Evolutionary conservation across 1,140 invertebrate species (phyloP), one percentile per base, ranked within the genome.

Genomic region (Drosophila yakuba): DNA sequence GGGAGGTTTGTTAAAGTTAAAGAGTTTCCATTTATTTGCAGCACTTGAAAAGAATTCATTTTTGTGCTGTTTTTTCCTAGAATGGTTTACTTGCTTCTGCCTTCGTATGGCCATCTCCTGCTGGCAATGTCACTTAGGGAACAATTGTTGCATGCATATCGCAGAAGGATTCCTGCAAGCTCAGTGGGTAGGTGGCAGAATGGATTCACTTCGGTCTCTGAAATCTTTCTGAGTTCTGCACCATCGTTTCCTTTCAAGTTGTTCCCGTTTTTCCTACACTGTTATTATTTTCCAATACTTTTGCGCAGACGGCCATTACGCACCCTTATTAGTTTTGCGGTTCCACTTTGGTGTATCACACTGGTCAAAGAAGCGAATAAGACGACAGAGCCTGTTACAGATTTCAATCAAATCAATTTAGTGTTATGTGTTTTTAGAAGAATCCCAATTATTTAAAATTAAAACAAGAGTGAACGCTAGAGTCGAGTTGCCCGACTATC

Each of bases 221-320:
- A 36, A 36, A 20, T 10, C n/a, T 11, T 20, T 20, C 1, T 23
- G 38, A 8, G 6, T 43, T 32, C 3, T 14, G 14, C 38, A 39
- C 8, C 20, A 5, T 11, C 17, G 43, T 38, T 35, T 38, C 12
- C n/a, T 11, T 39, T 28, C n/a, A 20, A 56, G 15, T 41, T 55
- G 17, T 47, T 41, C 51, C 32, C 45, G 44, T 51, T 47, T 47
- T 63, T 38, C 39, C 38, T 50, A 43, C 45, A 56, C 32, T 10
- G n/a, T 88, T 84, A 88, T 88, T 88, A 88, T 88, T 89, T 88
- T 88, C 84, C 84, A 51, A 88, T 88, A 88, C 48, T 88, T 88
- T 73, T 88, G 84, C 84, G 84, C 84, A 89, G 67, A 48, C 64
- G 54, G 38, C 84, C 80, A 88, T 88, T 88, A 88, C 84, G 84